Base-by-base conservation (phyloP, 2,113 vertebrate genomes). In the Crotophaga sulcirostris region DNA sequence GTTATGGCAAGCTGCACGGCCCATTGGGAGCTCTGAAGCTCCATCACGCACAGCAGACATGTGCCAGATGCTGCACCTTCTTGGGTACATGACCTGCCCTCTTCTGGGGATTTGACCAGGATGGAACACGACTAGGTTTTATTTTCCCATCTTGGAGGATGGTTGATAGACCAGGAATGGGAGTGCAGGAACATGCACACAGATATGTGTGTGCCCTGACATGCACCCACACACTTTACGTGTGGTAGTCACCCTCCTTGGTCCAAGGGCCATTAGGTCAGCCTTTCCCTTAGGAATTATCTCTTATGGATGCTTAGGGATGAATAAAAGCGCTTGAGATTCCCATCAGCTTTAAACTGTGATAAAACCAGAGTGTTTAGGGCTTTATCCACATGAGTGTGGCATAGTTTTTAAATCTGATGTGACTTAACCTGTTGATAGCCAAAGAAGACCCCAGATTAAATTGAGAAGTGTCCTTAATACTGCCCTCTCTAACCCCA, bases 181-280 rank as follows among this genome's bases (percentile, higher is more conserved):
- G 25, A 42, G 11, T 11, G 49, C 38, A 45, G 74, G 44, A 75
- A 25, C 16, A 24, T 33, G 11, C 7, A 20, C 29, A 52, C 1
- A 7, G 29, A 16, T 9, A 8, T 10, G 25, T 5, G 16, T 36
- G 26, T 66, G 49, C 14, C 31, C 25, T 16, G 5, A 5, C 19
- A 4, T 1, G 0, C 0, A 0, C 6, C 5, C n/a, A 14, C 24
- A 36, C 25, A 4, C 16, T 26, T 60, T 31, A 23, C 2, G 1
- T 13, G 13, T 20, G 36, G 52, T 16, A 42, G 21, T 10, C 44
- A n/a, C 19, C 45, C 9, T 63, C 7, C 40, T 52, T 17, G 17
- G 36, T 47, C 29, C 49, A 52, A 64, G 54, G 33, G 20, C 19
- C 12, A 15, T 18, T 42, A 63, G 33, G 33, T 36, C 26, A 80